A percentile compares a stretch with the other conserved stretches of the same genome.
Conservation (phyloP, 2,797 vertebrate species). For the Pseudomugil tenellus region DNA sequence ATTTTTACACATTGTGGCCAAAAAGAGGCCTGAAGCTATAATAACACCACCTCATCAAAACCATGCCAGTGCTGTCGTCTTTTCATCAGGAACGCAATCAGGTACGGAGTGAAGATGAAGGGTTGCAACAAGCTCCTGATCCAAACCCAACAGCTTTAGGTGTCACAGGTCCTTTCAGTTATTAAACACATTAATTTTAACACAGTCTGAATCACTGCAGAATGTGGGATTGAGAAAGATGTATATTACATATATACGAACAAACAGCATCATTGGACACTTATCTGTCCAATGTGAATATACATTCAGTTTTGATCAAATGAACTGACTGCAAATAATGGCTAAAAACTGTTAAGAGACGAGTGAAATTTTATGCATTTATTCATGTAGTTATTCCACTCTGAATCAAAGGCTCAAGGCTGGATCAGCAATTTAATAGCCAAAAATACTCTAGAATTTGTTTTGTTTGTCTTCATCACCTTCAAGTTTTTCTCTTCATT, state of each 20-base stretch:
- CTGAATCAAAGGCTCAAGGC: conserved; percentile 85
- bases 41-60: neutral
- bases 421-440: conserved; percentile 84
- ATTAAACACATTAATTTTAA: neutral
- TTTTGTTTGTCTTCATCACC: conserved; percentile 75
- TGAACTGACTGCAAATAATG: conserved; percentile 40
- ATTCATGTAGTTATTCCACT: conserved; percentile 88
- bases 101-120: neutral
- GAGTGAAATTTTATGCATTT: conserved; percentile 85
- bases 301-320: conserved; percentile 9
- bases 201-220: conserved; percentile 6
- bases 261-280: neutral
- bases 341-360: conserved; percentile 79
- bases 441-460: conserved; percentile 84
- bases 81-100: conserved; percentile 3
- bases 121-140: neutral
- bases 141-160: neutral
- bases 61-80: neutral
- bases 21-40: neutral
- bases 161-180: conserved; percentile 2
- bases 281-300: neutral
- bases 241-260: no score
- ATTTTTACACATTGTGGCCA: neutral
- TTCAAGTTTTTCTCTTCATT: conserved; percentile 82
- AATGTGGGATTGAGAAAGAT: neutral